phyloP scores from a whole-genome alignment of 2,797 vertebrate species.

The Poecile montanus region DNA sequence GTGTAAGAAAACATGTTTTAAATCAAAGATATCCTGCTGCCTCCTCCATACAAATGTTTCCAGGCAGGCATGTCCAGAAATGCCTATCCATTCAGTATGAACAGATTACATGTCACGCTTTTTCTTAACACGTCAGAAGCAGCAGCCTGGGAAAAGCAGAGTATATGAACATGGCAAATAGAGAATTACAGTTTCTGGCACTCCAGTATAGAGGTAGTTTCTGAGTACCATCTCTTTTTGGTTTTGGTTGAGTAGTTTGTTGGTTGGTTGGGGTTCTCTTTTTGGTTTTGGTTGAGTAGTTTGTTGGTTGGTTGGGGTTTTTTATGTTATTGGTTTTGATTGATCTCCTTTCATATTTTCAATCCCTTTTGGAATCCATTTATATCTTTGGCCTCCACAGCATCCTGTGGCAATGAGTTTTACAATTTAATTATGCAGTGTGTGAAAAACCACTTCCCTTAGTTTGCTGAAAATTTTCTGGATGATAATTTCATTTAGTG shows the following conservation, averaged over 20 bases:
- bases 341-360: background rate
- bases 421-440: conserved; percentile 38
- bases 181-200: background rate
- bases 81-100: background rate
- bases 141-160: background rate
- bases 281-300: background rate
- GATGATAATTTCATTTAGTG: conserved; percentile 47
- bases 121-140: background rate
- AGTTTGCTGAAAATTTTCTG: conserved; percentile 33
- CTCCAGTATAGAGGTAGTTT: background rate
- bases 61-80: background rate
- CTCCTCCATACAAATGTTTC: background rate
- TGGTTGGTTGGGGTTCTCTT: background rate
- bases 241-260: background rate
- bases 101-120: background rate
- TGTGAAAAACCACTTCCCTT: conserved; percentile 58
- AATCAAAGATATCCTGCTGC: background rate
- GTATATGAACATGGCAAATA: background rate
- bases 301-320: background rate
- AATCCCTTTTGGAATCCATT: conserved; percentile 13
- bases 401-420: conserved; percentile 26
- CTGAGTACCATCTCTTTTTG: background rate
- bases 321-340: background rate
- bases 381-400: conserved; percentile 15
- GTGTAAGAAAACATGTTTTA: background rate